Evolutionary conservation across 2,888 invertebrate species (phyloP).

Genomic region (Drosophila mulleri): DNA sequence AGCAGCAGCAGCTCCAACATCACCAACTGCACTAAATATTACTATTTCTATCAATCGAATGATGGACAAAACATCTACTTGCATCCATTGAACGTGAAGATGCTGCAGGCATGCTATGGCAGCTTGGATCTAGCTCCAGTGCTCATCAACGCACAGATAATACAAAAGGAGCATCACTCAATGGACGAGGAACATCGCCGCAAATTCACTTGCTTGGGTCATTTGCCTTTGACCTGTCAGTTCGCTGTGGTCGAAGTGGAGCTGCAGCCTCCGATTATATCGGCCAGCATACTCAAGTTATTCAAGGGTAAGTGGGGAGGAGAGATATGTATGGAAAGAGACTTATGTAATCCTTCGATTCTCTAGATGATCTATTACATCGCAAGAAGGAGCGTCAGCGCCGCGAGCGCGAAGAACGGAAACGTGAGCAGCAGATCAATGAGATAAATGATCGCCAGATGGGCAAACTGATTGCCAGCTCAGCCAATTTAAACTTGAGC

Average conservation of each 20-base stretch:
- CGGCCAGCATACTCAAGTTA: conserved; percentile 88
- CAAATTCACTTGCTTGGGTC: conserved; percentile 91
- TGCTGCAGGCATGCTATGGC: conserved; percentile 95
- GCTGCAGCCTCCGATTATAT: conserved; percentile 90
- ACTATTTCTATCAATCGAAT: conserved; percentile 88
- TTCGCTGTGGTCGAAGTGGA: conserved; percentile 96
- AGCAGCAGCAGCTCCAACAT: conserved; percentile 72
- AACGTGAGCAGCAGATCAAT: conserved; percentile 91
- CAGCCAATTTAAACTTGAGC: conserved; percentile 87
- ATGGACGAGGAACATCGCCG: conserved; percentile 93
- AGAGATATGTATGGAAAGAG: background rate
- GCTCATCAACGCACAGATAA: conserved; percentile 90
- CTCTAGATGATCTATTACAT: conserved; percentile 89
- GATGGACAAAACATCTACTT: conserved; percentile 97
- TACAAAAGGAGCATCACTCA: conserved; percentile 95
- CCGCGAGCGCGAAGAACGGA: conserved; percentile 91
- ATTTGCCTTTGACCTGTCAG: conserved; percentile 95
- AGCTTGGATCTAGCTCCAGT: conserved; percentile 91
- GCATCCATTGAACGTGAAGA: conserved; percentile 95
- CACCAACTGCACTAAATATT: conserved; percentile 84
- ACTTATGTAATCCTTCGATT: background rate
- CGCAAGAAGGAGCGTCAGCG: conserved; percentile 90
- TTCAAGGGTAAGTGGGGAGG: conserved; percentile 88
- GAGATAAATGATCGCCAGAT: conserved; percentile 90
- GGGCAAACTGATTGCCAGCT: conserved; percentile 88